Evolutionary conservation across 2,113 vertebrate genomes (phyloP).

Genomic region (Sciurus niger): DNA sequence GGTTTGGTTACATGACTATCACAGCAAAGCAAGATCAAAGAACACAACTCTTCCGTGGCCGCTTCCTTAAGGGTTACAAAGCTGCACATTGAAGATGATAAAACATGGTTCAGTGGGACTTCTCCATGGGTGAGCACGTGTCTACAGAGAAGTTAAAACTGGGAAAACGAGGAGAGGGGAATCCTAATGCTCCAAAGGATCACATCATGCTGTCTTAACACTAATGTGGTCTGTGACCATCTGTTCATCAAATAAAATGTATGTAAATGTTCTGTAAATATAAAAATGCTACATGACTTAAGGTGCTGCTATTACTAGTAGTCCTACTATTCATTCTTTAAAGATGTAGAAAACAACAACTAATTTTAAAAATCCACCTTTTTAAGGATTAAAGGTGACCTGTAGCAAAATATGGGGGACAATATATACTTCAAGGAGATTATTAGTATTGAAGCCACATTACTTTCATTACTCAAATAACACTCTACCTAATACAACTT

Average conservation of each 20-base stretch:
- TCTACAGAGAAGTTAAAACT: neutral
- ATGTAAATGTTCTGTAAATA: neutral
- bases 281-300: neutral
- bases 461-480: conserved; percentile 36
- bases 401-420: neutral
- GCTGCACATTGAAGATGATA: neutral
- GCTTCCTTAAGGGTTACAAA: neutral
- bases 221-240: neutral
- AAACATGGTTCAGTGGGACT: neutral
- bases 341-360: neutral
- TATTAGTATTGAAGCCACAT: neutral
- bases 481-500: neutral
- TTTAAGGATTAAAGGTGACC: conserved; percentile 27
- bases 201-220: neutral
- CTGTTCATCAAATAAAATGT: neutral
- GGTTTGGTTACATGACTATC: neutral
- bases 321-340: neutral
- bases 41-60: neutral
- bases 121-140: neutral
- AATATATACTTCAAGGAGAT: neutral
- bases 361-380: conserved; percentile 77
- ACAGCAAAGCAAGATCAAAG: conserved; percentile 29
- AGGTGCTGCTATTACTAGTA: neutral
- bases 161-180: neutral
- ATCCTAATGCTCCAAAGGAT: conserved; percentile 7